These are phyloP conservation scores for Brachionichthys hirsutus DNA, from an alignment of 2,113 vertebrate species.

Conservation along the genomic window DNA sequence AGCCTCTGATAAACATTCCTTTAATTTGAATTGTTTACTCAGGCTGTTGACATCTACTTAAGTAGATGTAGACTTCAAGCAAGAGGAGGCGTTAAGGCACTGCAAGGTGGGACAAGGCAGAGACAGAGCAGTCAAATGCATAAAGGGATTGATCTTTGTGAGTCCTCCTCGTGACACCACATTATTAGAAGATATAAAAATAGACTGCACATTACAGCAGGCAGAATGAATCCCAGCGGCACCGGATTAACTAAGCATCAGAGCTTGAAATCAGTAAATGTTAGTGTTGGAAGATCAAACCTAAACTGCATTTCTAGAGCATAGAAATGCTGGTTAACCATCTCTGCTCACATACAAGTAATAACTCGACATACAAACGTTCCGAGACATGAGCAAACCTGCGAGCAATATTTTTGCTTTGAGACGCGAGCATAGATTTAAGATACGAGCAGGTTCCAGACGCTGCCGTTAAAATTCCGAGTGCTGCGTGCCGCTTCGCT, in stretches of 20 bases:
- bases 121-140: conserved; percentile 22
- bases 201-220: conserved; percentile 41
- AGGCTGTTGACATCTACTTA: conserved; percentile 20
- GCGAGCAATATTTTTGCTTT: no score
- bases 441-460: no score
- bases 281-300: conserved; percentile 50
- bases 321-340: not conserved
- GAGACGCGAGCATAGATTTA: no score
- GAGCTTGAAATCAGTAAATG: conserved; percentile 14
- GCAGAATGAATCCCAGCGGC: conserved; percentile 41
- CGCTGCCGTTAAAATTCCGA: no score
- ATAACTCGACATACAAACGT: no score
- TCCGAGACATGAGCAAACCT: no score
- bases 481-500: no score
- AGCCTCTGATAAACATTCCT: conserved; percentile 39
- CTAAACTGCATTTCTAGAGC: conserved; percentile 36
- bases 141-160: conserved; percentile 35
- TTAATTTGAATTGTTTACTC: conserved; percentile 50
- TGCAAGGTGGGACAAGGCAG: conserved; percentile 6
- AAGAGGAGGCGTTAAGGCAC: not conserved
- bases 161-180: conserved; percentile 52
- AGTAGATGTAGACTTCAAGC: conserved; percentile 22
- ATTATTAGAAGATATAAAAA: conserved; percentile 64
- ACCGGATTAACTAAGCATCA: conserved; percentile 4
- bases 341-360: conserved; percentile 14